Base-by-base conservation (phyloP, 92 coral and sea anemone species). In the Blastomussa wellsi region DNA sequence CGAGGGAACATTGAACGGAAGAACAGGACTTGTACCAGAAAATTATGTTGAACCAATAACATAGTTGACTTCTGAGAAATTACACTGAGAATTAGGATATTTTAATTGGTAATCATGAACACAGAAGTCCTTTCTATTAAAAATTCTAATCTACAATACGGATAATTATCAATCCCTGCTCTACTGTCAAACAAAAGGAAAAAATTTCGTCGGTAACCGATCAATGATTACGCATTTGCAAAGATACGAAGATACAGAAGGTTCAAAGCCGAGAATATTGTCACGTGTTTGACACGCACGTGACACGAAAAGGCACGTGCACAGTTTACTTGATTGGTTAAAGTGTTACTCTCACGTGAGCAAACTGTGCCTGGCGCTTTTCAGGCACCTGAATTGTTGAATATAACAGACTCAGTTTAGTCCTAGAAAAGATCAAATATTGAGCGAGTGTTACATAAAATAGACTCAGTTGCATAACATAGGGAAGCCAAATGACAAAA, bases 1-100 rank as follows among this genome's bases (percentile, higher is more conserved):
- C 22, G 98, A 97, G 79, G 99, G 99, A 60, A 97, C 99, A 2
- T 82, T 95, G 80, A 91, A 93, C 44, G 99, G 99, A 5, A 92
- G 95, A 80, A 94, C 99, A 33, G 99, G 98, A 62, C 94, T 97
- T 57, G 72, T 97, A 37, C 99, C 99, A 1, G 93, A 92, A 70
- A 97, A 97, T 85, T 97, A 97, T 60, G 99, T 94, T 39, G 99
- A 97, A 79, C 74, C 87, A 11, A 42, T 74, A 44, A 83, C 80
- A 19, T 83, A 83, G 65, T 81, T 15, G 22, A 16, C 35, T 19
- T 4, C 15, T 76, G 13, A 83, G 39, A 28, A 19, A 59, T 15
- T 19, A 83, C n/a, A n/a, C n/a, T n/a, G 47, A 83, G 73, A 83
- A 14, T n/a, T 74, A 83, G 80, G 66, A 74, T 83, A 83, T 83